Base-by-base conservation (phyloP, 2,888 invertebrate species). In the Ceraclea dissimilis region DNA sequence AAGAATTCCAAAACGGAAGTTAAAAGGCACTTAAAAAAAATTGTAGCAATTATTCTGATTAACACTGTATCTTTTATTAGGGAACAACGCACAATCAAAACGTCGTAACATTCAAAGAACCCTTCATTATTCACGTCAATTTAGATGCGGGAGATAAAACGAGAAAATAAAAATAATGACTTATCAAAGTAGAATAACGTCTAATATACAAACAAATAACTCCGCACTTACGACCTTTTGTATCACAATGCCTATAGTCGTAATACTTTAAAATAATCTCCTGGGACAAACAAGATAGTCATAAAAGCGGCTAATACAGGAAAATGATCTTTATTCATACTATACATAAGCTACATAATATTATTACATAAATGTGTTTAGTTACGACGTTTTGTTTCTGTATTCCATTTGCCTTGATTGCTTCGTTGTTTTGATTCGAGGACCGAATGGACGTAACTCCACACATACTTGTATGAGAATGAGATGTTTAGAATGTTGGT, bases 151-250 rank as follows among this genome's bases (percentile, higher is more conserved):
- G n/a, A 26, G 21, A 39, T 34, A 20, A 47, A 48, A 34, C 22
- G 18, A 22, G 39, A 51, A 54, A 51, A 54, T 57, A 57, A 57
- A 57, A 57, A 57, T 51, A 54, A 51, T 26, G n/a, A 54, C 47
- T 10, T 16, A 18, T n/a, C n/a, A n/a, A 22, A 18, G 44, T 50
- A 8, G 20, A 34, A 57, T 21, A 54, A 54, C 6, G 56, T 22
- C 53, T 2, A 11, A 47, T 8, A 16, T n/a, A 26, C 49, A 6
- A 49, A 26, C 21, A 22, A 22, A 11, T 19, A 11, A 18, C 21
- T 5, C 13, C 4, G 34, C 19, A 49, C 26, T 20, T 57, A 54
- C 46, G 39, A 39, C 51, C 10, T 51, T 54, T 48, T 43, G 43
- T 10, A 19, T 18, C 47, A 22, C 21, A 19, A 39, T 17, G 17